Evolutionary conservation across 2,113 vertebrate species (phyloP).

Genomic region (Tautogolabrus adspersus): DNA sequence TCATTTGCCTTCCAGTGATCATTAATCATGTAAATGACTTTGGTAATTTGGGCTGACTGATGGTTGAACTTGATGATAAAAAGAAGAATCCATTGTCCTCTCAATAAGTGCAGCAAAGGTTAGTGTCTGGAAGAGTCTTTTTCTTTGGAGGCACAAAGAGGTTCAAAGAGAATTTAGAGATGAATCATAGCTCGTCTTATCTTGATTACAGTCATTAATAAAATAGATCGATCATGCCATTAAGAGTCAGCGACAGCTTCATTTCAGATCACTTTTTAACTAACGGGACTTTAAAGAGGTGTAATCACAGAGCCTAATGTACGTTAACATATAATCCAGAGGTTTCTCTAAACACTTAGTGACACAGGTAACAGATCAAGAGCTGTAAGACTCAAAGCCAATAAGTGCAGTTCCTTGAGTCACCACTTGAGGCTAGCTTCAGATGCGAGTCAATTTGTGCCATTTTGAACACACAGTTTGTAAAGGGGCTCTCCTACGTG

Average conservation of each 20-base stretch:
- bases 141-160: constrained; percentile 5
- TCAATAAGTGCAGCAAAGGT: constrained; percentile 51
- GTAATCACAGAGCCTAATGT: too few species aligned
- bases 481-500: too few species aligned
- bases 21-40: constrained; percentile 76
- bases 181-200: constrained; percentile 38
- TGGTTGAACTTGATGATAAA: constrained; percentile 63
- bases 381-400: too few species aligned
- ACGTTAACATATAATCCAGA: too few species aligned
- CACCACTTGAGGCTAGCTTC: too few species aligned
- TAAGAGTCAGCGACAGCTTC: constrained; percentile 18
- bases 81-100: constrained; percentile 69
- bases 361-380: too few species aligned
- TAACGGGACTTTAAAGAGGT: neutral
- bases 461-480: too few species aligned
- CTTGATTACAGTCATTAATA: constrained; percentile 60
- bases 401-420: too few species aligned
- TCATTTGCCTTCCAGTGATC: constrained; percentile 62
- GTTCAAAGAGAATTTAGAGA: constrained; percentile 32
- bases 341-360: too few species aligned
- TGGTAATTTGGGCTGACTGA: constrained; percentile 73
- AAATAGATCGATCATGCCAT: constrained; percentile 44
- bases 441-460: too few species aligned
- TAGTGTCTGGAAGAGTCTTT: constrained; percentile 34
- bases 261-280: constrained; percentile 1